A percentile compares a stretch with the other conserved stretches of the same genome.
Evolutionary conservation across 2,113 vertebrate species (phyloP).

Genomic region (Apodemus sylvaticus): DNA sequence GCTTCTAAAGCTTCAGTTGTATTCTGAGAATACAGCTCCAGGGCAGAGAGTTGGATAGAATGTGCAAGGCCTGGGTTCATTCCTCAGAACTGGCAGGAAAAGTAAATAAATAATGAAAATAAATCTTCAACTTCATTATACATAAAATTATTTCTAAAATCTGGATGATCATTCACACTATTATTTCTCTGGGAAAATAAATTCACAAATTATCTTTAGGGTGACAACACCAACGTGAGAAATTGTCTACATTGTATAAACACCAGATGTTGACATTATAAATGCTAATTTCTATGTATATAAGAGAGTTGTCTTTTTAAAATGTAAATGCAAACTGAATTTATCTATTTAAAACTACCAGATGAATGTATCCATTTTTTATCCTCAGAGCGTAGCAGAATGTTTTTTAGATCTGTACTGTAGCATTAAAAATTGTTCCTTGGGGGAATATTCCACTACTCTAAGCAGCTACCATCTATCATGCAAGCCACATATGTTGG

Average conservation of each 20-base stretch:
- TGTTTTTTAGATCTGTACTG: slow-evolving; percentile 53
- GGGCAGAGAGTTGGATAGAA: background rate
- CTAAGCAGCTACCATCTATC: slow-evolving; percentile 50
- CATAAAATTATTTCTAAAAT: slow-evolving; percentile 20
- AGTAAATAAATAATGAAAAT: background rate
- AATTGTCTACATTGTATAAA: slow-evolving; percentile 33
- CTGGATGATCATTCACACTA: background rate
- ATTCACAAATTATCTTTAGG: slow-evolving; percentile 52
- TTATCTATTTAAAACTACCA: slow-evolving; percentile 58
- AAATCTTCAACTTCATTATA: background rate
- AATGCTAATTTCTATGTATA: slow-evolving; percentile 50
- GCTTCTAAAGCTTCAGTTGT: background rate
- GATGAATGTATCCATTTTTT: slow-evolving; percentile 58
- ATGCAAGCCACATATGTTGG: slow-evolving; percentile 16
- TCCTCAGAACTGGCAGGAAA: too few relatives aligned
- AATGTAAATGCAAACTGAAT: slow-evolving; percentile 59
- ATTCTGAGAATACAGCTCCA: too few relatives aligned
- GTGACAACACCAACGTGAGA: slow-evolving; percentile 15
- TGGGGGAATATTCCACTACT: slow-evolving; percentile 19
- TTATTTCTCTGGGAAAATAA: slow-evolving; percentile 47
- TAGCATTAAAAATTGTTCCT: slow-evolving; percentile 57
- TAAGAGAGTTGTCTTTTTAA: slow-evolving; percentile 36
- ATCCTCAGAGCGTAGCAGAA: slow-evolving; percentile 46
- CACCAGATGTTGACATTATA: slow-evolving; percentile 64
- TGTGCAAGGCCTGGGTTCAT: background rate